Evolutionary conservation across 2,113 vertebrate genomes (phyloP), one percentile per base, ranked within the genome.

Genomic region (Cavia porcellus): DNA sequence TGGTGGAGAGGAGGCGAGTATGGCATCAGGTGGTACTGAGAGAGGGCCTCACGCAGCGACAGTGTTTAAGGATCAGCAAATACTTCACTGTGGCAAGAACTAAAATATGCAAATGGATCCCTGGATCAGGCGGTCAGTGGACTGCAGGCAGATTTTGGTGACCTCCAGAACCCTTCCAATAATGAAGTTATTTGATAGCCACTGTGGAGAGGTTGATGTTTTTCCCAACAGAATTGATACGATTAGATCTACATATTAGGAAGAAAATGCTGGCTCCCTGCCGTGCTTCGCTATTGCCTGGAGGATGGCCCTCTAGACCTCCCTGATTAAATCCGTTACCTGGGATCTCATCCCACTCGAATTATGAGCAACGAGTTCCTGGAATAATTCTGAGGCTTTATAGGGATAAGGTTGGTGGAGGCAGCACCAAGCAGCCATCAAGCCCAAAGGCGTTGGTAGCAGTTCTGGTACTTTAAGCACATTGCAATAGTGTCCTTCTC

Each of bases 281-380:
- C 7, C 50, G 5, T 1, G 15, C 17, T 82, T 72, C 66, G 35
- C 83, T 68, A 42, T 92, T 88, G 90, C 25, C 47, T 82, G 59
- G 45, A 92, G 28, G 12, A 70, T 61, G 72, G 38, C 22, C 50
- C 52, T n/a, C 24, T 57, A 57, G 62, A 8, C 38, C 47, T 83
- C 22, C 14, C 38, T 57, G 45, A 81, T 82, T 47, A 70, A 85
- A 77, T 62, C 17, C 28, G 22, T 62, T 80, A 45, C n/a, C 52
- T 59, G 62, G 30, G 10, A 82, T 32, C 32, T 77, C 55, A 32
- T 64, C 66, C 59, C 35, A 74, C 47, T 79, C 61, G 86, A 9
- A 74, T 61, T 74, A 61, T 84, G 15, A 94, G n/a, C 61, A 86
- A 35, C 68, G 62, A 47, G 25, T 93, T 93, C 86, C 52, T 79